These are phyloP conservation scores for Ephydatia muelleri DNA, from an alignment of 37 sponge, comb jelly and placozoan genomes.

Conservation along the genomic window DNA sequence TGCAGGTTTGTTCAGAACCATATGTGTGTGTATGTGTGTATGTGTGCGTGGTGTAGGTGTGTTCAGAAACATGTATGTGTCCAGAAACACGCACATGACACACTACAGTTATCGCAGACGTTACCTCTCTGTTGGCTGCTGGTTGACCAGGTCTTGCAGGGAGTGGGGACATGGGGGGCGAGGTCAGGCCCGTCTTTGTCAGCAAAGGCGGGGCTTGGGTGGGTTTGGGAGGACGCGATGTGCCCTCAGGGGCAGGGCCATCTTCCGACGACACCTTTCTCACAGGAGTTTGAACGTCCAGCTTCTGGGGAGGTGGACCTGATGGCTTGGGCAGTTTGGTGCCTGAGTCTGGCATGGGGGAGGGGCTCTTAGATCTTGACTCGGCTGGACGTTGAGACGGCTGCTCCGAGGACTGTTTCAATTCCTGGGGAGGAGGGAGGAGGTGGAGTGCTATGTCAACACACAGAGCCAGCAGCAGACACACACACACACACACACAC, in stretches of 20 bases:
- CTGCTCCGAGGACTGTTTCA: background rate
- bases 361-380: background rate
- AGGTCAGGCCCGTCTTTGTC: background rate
- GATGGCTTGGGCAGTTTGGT: constrained; percentile 20
- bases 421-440: background rate
- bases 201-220: background rate
- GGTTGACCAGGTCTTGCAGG: background rate
- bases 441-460: background rate
- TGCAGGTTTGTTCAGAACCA: background rate
- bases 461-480: too few relatives aligned
- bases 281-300: background rate
- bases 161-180: background rate
- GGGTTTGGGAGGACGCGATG: background rate
- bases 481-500: background rate
- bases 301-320: background rate
- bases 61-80: background rate
- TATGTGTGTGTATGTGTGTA: background rate
- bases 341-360: background rate
- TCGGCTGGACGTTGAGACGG: background rate
- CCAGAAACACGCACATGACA: background rate
- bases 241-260: background rate
- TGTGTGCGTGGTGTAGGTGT: constrained; percentile 4
- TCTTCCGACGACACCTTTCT: background rate
- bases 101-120: background rate
- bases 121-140: background rate